phyloP scores from a whole-genome alignment of 2,113 vertebrate genomes.

The Scatophagus argus region DNA sequence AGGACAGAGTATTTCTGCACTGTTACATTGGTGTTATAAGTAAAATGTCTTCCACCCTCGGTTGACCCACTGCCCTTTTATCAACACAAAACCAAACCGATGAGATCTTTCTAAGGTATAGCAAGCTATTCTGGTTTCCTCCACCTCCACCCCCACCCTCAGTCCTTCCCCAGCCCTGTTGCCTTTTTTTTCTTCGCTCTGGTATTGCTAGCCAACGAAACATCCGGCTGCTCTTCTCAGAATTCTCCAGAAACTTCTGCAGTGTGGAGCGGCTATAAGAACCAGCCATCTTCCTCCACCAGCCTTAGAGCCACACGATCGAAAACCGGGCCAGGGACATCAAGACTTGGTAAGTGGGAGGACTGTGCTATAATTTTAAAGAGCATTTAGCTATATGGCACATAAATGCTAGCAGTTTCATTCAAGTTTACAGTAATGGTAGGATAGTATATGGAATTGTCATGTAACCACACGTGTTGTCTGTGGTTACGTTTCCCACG shows the following conservation, averaged over 20 bases:
- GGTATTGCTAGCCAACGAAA: slow-evolving; percentile 30
- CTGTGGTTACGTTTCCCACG: no score
- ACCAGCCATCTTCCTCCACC: slow-evolving; percentile 36
- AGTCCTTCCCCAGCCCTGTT: neutral
- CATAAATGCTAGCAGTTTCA: neutral
- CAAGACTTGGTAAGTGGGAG: slow-evolving; percentile 1
- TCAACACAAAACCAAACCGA: neutral
- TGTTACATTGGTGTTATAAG: neutral
- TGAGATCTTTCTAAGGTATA: no score
- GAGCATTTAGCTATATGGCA: neutral
- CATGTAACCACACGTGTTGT: neutral
- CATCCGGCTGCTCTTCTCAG: slow-evolving; percentile 42
- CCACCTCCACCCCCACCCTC: neutral
- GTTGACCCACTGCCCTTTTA: neutral
- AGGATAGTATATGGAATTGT: neutral
- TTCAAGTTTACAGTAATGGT: neutral
- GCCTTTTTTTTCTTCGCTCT: neutral
- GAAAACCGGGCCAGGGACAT: rapidly evolving
- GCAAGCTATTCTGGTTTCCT: neutral
- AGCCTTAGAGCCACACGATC: neutral
- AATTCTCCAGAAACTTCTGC: slow-evolving; percentile 83
- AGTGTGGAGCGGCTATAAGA: slow-evolving; percentile 56
- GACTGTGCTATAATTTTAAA: rapidly evolving
- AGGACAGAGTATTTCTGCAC: neutral
- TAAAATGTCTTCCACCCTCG: neutral